Base-by-base conservation (phyloP, 1,140 invertebrate genomes). In the Caenorhabditis brenneri region DNA sequence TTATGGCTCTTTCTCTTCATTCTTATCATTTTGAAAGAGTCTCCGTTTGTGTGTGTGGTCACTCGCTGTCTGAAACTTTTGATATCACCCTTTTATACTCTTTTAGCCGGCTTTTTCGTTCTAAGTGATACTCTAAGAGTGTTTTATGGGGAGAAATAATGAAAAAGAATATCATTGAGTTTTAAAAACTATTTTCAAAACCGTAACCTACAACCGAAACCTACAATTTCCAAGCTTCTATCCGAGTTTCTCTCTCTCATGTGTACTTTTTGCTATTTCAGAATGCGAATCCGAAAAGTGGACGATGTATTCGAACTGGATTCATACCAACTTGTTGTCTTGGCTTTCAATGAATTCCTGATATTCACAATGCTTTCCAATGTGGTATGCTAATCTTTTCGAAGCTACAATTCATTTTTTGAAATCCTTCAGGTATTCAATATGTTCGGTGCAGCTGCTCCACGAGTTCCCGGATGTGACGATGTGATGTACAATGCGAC, bases 351-450 rank as follows among this genome's bases (percentile, higher is more conserved):
- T 80, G 82, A 83, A 29, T 79, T 80, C 39, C 49, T 83, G 9
- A 83, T 83, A 31, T 83, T 83, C 74, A 83, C 82, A 39, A 55
- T 83, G 78, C 39, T 83, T 4, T 83, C 82, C 6, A 83, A 83
- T 24, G 53, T 80, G 46, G 82, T 83, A 27, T 27, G 82, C 19
- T 51, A n/a, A 7, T 7, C 6, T 6, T 69, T 39, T 69, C 15
- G 22, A 69, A 19, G 24, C n/a, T n/a, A 15, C 22, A 69, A 60
- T 5, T 27, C 1, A 24, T 27, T 15, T 60, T 7, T n/a, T 42
- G 12, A 42, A 69, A 16, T 10, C 22, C 27, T 33, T 65, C 33
- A 83, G 82, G 82, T 83, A 12, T 83, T 83, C 74, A 83, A 83
- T 49, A 83, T 83, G 33, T 83, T 79, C 65, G 82, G 82, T 16